phyloP scores from a whole-genome alignment of 2,113 vertebrate species.

The Dissostichus mawsoni region DNA sequence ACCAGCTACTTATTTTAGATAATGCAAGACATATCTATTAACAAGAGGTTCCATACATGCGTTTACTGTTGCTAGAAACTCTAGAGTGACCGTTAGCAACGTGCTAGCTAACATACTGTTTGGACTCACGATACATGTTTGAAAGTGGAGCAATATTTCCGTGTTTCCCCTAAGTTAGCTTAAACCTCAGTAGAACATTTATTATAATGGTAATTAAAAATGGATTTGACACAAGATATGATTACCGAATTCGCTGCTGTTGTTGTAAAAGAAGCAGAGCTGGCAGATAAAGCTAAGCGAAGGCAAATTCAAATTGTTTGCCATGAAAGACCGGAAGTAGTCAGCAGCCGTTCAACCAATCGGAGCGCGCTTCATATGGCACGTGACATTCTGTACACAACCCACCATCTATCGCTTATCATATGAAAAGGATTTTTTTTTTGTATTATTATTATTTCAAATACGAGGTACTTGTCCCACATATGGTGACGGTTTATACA shows the following conservation, averaged over 20 bases:
- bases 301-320: slow-evolving; percentile 51
- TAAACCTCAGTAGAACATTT: fast-evolving
- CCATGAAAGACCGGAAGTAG: slow-evolving; percentile 37
- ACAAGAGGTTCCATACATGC: neutral
- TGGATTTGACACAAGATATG: neutral
- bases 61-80: neutral
- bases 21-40: neutral
- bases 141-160: neutral
- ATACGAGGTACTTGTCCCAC: too few species aligned
- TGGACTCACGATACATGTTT: neutral
- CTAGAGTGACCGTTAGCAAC: slow-evolving; percentile 29
- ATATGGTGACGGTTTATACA: too few species aligned
- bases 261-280: neutral
- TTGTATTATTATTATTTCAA: too few species aligned
- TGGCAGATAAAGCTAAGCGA: fast-evolving
- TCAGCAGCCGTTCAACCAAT: slow-evolving; percentile 48
- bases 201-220: neutral
- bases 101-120: neutral
- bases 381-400: neutral
- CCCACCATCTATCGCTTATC: neutral
- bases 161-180: neutral
- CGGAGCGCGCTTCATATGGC: fast-evolving
- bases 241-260: slow-evolving; percentile 10
- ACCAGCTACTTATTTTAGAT: too few species aligned
- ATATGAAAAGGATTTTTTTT: too few species aligned